A percentile compares a stretch with the other conserved stretches of the same genome.
Conservation (phyloP, 2,113 vertebrate species). For the Prunella himalayana region DNA sequence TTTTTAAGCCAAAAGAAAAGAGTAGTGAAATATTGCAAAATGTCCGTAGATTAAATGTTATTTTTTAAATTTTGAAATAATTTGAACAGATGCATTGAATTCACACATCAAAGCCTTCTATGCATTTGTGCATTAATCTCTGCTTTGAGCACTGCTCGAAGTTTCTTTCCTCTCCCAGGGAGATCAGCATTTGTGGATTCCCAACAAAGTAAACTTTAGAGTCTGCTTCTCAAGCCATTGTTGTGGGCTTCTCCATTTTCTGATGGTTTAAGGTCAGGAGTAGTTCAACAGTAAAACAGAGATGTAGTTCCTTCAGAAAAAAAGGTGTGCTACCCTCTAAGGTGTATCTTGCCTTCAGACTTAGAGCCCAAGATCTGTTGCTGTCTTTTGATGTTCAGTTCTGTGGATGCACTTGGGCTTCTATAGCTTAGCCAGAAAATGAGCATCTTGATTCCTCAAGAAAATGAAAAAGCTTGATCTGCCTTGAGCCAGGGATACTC, state of each 20-base stretch:
- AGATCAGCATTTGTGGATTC: neutral
- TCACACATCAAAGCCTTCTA: neutral
- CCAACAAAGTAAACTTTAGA: neutral
- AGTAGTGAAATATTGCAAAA: neutral
- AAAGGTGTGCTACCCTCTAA: neutral
- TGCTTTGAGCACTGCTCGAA: neutral
- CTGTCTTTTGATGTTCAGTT: neutral
- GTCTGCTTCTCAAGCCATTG: neutral
- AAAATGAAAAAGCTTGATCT: neutral
- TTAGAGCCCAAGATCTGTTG: neutral
- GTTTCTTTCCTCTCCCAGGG: neutral
- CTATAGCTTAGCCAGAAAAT: neutral
- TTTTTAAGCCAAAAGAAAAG: neutral
- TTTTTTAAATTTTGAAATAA: neutral
- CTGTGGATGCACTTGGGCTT: neutral
- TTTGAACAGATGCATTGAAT: neutral
- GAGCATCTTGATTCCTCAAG: neutral
- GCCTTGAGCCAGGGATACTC: neutral
- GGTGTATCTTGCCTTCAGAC: neutral
- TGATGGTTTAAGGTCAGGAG: neutral
- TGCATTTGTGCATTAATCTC: neutral
- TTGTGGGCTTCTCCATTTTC: neutral
- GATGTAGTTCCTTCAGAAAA: neutral
- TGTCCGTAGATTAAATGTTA: neutral
- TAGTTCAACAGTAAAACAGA: neutral